phyloP scores from a whole-genome alignment of 1,140 invertebrate genomes.

The Drosophila setifemur region DNA sequence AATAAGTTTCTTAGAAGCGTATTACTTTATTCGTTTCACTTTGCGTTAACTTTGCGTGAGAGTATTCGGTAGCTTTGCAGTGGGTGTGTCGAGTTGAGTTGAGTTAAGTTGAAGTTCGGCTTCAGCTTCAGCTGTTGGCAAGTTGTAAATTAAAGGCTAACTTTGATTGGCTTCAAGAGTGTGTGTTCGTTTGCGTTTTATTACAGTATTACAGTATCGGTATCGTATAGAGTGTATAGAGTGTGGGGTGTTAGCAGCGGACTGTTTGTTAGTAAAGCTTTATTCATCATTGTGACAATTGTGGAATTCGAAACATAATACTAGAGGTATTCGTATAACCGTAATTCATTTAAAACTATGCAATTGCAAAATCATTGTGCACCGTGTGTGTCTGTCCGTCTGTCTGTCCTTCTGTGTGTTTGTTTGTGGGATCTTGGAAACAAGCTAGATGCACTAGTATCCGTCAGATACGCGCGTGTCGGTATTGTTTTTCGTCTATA shows the following conservation, averaged over 20 bases:
- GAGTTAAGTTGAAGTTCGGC: slow-evolving; percentile 3
- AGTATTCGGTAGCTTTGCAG: slow-evolving; percentile 73
- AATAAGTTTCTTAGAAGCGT: slow-evolving; percentile 60
- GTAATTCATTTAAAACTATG: slow-evolving; percentile 37
- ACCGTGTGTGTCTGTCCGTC: slow-evolving; percentile 10
- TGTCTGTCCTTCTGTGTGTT: slow-evolving; percentile 3
- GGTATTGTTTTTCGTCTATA: slow-evolving; percentile 74
- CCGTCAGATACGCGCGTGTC: slow-evolving; percentile 43
- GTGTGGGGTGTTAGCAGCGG: slow-evolving; percentile 39
- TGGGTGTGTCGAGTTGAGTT: slow-evolving; percentile 27
- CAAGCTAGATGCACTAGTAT: slow-evolving; percentile 60
- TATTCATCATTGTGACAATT: slow-evolving; percentile 63
- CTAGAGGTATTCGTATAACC: slow-evolving; percentile 46
- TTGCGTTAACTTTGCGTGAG: slow-evolving; percentile 76
- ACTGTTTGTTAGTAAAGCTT: slow-evolving; percentile 69
- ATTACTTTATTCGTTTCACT: slow-evolving; percentile 70
- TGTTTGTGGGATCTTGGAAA: slow-evolving; percentile 41
- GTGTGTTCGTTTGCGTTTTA: slow-evolving; percentile 13
- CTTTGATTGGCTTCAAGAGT: slow-evolving; percentile 26
- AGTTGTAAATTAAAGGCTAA: slow-evolving; percentile 50
- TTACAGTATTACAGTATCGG: slow-evolving; percentile 20
- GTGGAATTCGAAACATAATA: slow-evolving; percentile 70
- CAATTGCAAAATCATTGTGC: slow-evolving; percentile 61
- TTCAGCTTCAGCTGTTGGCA: slow-evolving; percentile 7
- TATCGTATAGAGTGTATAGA: slow-evolving; percentile 17